Percentiles rank a stretch among this genome's conserved stretches.
phyloP scores from a whole-genome alignment of 2,797 vertebrate species.

The Schizothorax lantsangensis region DNA sequence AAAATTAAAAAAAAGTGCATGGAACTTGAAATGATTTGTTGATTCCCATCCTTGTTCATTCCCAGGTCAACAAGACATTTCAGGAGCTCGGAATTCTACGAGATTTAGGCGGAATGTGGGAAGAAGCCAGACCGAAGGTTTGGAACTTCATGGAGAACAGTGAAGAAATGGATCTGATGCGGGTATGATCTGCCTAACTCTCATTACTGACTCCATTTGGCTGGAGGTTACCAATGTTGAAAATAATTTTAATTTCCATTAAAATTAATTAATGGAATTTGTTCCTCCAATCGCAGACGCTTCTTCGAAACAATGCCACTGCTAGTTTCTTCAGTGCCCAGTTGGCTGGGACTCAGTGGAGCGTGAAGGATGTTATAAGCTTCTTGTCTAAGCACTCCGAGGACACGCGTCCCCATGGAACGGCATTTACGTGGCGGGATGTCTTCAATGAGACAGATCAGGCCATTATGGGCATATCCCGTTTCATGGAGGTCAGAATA shows the following conservation, averaged over 20 bases:
- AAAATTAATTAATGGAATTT: too few relatives aligned
- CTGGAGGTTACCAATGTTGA: background rate
- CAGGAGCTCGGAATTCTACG: constrained; percentile 92
- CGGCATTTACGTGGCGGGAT: constrained; percentile 82
- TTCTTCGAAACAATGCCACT: constrained; percentile 77
- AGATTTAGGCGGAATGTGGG: constrained; percentile 95
- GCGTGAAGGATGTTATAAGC: constrained; percentile 73
- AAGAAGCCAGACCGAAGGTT: constrained; percentile 90
- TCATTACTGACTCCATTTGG: constrained; percentile 2
- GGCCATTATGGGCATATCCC: constrained; percentile 79
- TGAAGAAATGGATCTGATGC: constrained; percentile 87
- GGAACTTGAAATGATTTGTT: background rate
- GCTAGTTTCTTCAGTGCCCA: constrained; percentile 73
- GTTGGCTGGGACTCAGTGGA: constrained; percentile 79
- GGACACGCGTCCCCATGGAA: constrained; percentile 67
- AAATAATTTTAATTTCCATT: background rate
- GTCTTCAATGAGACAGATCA: constrained; percentile 85
- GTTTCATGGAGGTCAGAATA: constrained; percentile 85
- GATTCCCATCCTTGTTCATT: background rate
- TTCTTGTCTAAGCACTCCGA: constrained; percentile 82
- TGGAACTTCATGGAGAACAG: constrained; percentile 93
- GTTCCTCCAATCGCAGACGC: constrained; percentile 66
- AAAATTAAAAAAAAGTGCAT: background rate
- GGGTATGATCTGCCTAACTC: constrained; percentile 78
- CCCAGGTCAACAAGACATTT: constrained; percentile 95